A percentile compares a stretch with the other conserved stretches of the same genome.
Evolutionary conservation across 1,140 invertebrate species (phyloP).

Genomic region (Spodoptera litura): DNA sequence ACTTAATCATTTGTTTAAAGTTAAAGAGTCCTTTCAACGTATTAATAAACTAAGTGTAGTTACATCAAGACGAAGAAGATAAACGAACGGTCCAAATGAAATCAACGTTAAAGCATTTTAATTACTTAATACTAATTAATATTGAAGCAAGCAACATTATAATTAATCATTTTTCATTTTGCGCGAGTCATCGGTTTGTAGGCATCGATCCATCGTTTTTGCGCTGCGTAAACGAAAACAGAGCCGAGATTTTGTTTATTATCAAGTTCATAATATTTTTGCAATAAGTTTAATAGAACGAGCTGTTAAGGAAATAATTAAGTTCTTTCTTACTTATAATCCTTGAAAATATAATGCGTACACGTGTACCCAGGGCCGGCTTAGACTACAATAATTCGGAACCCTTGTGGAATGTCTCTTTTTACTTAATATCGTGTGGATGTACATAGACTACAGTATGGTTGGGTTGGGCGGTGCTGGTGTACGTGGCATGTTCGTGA

Average conservation of each 20-base stretch:
- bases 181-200: not conserved
- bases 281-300: no score
- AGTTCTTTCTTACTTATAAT: no score
- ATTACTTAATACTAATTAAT: slow-evolving; percentile 26
- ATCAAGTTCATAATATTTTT: no score
- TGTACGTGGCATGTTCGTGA: no score
- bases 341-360: no score
- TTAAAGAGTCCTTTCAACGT: not conserved
- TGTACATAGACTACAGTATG: no score
- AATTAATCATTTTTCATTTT: slow-evolving; percentile 17
- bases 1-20: not conserved
- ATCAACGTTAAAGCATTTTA: slow-evolving; percentile 17
- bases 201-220: not conserved
- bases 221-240: not conserved
- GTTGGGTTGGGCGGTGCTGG: no score
- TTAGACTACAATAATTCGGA: no score
- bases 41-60: not conserved
- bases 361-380: no score
- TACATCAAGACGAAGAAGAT: slow-evolving; percentile 15
- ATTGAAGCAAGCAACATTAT: not conserved
- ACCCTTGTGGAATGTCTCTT: no score
- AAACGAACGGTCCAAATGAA: slow-evolving; percentile 4
- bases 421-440: no score
- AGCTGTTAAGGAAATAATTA: no score
- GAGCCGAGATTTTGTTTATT: not conserved